Percentiles rank a stretch among this genome's conserved stretches.
phyloP scores from a whole-genome alignment of 2,797 vertebrate species.

The Pangasius larnaudii region DNA sequence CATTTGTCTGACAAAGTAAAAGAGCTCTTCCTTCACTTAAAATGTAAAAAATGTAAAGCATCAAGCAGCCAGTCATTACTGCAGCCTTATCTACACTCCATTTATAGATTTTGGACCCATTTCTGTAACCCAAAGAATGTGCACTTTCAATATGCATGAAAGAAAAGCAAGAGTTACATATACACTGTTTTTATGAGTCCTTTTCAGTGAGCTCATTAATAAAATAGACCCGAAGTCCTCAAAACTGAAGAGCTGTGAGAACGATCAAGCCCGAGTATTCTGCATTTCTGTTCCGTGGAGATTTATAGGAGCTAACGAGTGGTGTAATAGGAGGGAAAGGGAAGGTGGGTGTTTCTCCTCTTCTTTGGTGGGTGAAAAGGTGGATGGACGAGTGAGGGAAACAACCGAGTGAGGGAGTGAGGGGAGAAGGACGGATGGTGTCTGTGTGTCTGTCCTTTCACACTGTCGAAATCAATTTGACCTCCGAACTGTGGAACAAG shows the following conservation, averaged over 20 bases:
- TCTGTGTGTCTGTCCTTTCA: conserved; percentile 85
- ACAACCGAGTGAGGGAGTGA: conserved; percentile 59
- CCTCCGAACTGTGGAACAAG: conserved; percentile 90
- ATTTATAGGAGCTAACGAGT: conserved; percentile 52
- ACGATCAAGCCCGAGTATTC: conserved; percentile 40
- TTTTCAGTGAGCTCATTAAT: conserved; percentile 28
- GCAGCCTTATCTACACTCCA: background rate
- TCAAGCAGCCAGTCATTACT: background rate
- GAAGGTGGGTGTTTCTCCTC: conserved; percentile 51
- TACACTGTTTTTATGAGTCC: conserved; percentile 60
- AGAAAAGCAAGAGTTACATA: conserved; percentile 67
- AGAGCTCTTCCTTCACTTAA: background rate
- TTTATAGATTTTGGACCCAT: background rate
- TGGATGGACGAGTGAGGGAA: conserved; percentile 44
- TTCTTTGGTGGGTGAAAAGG: conserved; percentile 52
- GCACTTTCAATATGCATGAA: conserved; percentile 70
- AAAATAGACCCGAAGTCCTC: conserved; percentile 50
- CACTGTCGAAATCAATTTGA: conserved; percentile 98
- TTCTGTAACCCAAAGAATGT: background rate
- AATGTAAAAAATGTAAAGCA: background rate
- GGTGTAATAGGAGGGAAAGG: conserved; percentile 59
- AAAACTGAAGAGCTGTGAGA: conserved; percentile 42
- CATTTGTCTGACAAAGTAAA: conserved; percentile 4
- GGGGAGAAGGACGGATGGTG: conserved; percentile 55
- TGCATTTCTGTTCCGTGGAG: conserved; percentile 44